Conservation (phyloP, 23 tunicate genomes). For the Halocynthia roretzi region DNA sequence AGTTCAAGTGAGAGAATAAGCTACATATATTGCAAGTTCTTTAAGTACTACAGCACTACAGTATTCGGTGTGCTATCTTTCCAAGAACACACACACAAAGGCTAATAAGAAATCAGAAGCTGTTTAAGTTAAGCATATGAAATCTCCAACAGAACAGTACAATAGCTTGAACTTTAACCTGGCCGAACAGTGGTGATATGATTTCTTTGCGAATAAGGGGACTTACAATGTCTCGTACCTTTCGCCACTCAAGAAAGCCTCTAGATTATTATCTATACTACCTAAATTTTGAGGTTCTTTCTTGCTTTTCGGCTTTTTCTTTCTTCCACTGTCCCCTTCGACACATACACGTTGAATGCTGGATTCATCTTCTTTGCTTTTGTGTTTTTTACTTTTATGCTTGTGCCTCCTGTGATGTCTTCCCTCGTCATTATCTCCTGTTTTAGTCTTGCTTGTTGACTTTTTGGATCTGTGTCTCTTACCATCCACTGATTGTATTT, state of each 20-base stretch:
- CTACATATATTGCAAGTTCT: too few species aligned
- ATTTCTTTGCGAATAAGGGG: too few species aligned
- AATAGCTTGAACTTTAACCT: too few species aligned
- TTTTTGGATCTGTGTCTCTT: conserved; percentile 6
- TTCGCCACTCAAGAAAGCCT: conserved; percentile 49
- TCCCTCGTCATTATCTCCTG: conserved; percentile 2
- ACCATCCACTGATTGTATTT: neutral
- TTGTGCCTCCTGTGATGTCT: neutral
- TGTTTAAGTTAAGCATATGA: too few species aligned
- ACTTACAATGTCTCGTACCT: conserved; percentile 27
- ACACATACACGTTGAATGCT: conserved; percentile 2
- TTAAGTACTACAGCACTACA: too few species aligned
- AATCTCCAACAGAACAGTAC: too few species aligned
- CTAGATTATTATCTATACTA: conserved; percentile 34
- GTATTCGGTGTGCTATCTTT: too few species aligned
- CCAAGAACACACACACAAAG: too few species aligned
- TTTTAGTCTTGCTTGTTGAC: neutral
- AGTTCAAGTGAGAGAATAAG: too few species aligned
- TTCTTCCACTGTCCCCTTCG: neutral
- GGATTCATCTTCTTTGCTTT: conserved; percentile 36
- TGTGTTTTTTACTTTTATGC: conserved; percentile 26
- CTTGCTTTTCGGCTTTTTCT: conserved; percentile 21
- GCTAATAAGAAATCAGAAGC: too few species aligned
- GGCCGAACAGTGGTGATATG: too few species aligned
- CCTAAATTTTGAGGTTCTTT: neutral